Evolutionary conservation across 2,113 vertebrate genomes (phyloP).

Genomic region (Pomatorhinus ruficollis): DNA sequence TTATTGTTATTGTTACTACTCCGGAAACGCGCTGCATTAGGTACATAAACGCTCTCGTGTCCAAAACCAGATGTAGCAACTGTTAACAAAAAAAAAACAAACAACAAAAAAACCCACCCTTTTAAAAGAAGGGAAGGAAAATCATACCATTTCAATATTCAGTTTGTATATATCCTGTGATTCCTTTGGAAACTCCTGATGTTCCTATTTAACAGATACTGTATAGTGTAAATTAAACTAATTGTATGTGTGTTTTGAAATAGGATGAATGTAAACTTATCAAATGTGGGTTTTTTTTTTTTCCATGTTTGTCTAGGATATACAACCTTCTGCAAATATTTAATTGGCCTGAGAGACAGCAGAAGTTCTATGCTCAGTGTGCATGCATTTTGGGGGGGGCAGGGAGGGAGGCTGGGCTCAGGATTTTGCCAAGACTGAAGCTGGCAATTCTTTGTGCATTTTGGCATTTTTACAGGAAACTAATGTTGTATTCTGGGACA

Average conservation of each 20-base stretch:
- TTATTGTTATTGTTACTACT: neutral
- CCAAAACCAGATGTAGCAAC: conserved; percentile 33
- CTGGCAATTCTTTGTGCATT: conserved; percentile 67
- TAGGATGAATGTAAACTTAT: conserved; percentile 40
- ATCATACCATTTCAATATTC: conserved; percentile 60
- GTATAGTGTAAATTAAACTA: conserved; percentile 82
- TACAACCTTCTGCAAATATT: conserved; percentile 40
- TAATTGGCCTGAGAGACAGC: conserved; percentile 20
- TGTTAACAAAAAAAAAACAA: neutral
- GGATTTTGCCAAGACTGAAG: conserved; percentile 32
- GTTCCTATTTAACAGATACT: conserved; percentile 78
- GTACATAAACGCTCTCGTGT: conserved; percentile 2
- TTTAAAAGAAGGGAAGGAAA: neutral
- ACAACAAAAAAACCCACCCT: neutral
- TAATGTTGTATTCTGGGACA: conserved; percentile 52
- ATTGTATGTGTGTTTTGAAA: conserved; percentile 67
- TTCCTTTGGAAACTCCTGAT: conserved; percentile 45
- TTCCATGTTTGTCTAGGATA: conserved; percentile 23
- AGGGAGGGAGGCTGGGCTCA: neutral
- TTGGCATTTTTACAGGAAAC: conserved; percentile 70
- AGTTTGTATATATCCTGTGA: conserved; percentile 62
- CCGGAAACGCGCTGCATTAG: neutral
- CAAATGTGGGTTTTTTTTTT: neutral
- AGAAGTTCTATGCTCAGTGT: conserved; percentile 2
- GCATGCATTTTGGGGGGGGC: neutral